These are phyloP conservation scores for Herpailurus yagouaroundi DNA, from an alignment of 2,113 vertebrate genomes.

Conservation along the genomic window DNA sequence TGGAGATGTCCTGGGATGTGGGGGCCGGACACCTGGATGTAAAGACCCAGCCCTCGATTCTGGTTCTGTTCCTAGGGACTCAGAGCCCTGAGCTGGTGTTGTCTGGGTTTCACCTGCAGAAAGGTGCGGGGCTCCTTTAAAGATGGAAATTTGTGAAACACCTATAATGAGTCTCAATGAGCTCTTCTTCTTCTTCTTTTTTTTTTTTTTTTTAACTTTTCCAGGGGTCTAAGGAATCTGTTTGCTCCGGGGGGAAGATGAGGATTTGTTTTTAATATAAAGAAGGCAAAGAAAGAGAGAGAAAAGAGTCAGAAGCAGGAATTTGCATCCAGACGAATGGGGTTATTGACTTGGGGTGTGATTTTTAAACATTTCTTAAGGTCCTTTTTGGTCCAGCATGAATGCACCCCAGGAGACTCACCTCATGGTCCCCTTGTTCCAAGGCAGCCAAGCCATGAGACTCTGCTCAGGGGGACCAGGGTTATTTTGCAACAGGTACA, in stretches of 20 bases:
- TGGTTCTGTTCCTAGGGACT: background rate
- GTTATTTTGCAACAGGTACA: background rate
- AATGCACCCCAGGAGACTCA: background rate
- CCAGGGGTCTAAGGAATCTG: background rate
- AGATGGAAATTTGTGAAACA: background rate
- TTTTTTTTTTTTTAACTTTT: background rate
- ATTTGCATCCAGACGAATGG: background rate
- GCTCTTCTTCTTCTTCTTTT: background rate
- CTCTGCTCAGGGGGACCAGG: background rate
- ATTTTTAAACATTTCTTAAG: background rate
- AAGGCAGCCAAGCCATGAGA: background rate
- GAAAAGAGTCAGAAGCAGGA: background rate
- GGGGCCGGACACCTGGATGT: rapidly evolving
- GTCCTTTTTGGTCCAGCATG: background rate
- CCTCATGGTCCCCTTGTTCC: background rate
- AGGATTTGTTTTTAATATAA: background rate
- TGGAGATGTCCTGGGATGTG: background rate
- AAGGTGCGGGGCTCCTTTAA: background rate
- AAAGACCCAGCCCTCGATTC: no score
- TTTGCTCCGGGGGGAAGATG: background rate
- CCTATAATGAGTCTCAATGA: background rate
- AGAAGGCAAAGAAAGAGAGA: background rate
- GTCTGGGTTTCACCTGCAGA: background rate
- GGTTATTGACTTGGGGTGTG: background rate
- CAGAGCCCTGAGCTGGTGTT: background rate